Base-by-base conservation (phyloP, 2,888 invertebrate genomes). In the Bursaphelenchus okinawaensis region DNA sequence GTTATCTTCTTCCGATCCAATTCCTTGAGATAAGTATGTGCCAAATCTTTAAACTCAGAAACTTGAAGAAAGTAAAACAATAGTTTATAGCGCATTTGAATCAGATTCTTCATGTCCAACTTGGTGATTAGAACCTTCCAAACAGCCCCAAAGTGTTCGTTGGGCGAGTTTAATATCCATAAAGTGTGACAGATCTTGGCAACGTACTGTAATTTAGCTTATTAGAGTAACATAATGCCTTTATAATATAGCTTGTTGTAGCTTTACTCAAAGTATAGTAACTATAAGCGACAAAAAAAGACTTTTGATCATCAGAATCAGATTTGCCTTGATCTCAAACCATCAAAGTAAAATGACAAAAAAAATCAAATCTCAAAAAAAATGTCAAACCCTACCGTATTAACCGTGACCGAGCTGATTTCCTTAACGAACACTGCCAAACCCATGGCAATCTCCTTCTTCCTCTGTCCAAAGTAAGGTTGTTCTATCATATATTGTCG, bases 141-240 rank as follows among this genome's bases (percentile, higher is more conserved):
- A 24, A 31, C 31, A 3, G 12, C 51, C 2, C 12, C 50, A 24
- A 59, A 59, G 24, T 22, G 16, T 50, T 59, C 60, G 12, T 19
- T 50, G 12, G 31, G 50, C 51, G 60, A 59, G 22, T 29, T 29
- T 4, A 59, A 4, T 9, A 24, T 23, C 60, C 60, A 59, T 2
- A 59, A 50, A n/a, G 51, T 59, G 4, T 59, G 60, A 19, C 31
- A 59, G 16, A 52, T 59, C 7, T 59, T 59, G 29, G 60, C 60
- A 4, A 50, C 60, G 19, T 23, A 40, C 60, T 59, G 6, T 56
- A 59, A 28, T 16, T 4, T 4, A 40, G n/a, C n/a, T n/a, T n/a
- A n/a, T n/a, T n/a, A n/a, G n/a, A n/a, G n/a, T n/a, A n/a, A n/a
- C n/a, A n/a, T n/a, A n/a, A n/a, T n/a, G n/a, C n/a, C n/a, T n/a